Evolutionary conservation across 2,888 invertebrate genomes (phyloP).

Genomic region (Heteropelma amictum): DNA sequence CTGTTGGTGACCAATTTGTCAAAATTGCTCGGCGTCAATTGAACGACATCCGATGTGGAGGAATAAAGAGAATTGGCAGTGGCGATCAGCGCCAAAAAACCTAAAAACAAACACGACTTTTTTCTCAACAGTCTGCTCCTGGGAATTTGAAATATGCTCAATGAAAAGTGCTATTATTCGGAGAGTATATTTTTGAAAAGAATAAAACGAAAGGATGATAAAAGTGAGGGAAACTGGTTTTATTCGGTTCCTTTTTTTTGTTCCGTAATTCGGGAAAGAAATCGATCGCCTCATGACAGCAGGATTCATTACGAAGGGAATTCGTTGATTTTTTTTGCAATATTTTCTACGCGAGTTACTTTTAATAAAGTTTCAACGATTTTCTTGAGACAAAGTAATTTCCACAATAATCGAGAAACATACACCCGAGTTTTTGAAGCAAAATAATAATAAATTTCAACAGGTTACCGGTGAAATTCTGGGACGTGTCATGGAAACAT

Average conservation of each 20-base stretch:
- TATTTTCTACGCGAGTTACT: no score
- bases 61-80: conserved; percentile 82
- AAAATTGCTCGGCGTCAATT: conserved; percentile 93
- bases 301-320: no score
- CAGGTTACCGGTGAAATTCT: conserved; percentile 6
- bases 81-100: conserved; percentile 67
- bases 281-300: no score
- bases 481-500: not conserved
- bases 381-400: no score
- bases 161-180: no score
- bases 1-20: conserved; percentile 89
- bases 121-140: no score
- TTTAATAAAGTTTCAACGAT: no score
- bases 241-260: no score
- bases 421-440: not conserved
- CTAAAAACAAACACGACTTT: conserved; percentile 48
- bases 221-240: not conserved
- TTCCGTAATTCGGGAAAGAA: no score
- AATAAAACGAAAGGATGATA: not conserved
- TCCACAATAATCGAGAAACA: no score
- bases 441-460: not conserved
- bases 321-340: no score
- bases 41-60: conserved; percentile 87
- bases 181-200: not conserved
- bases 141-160: no score